Percentiles rank a stretch among this genome's conserved stretches.
Conservation (phyloP, 2,797 vertebrate species). For the Muscicapa striata region DNA sequence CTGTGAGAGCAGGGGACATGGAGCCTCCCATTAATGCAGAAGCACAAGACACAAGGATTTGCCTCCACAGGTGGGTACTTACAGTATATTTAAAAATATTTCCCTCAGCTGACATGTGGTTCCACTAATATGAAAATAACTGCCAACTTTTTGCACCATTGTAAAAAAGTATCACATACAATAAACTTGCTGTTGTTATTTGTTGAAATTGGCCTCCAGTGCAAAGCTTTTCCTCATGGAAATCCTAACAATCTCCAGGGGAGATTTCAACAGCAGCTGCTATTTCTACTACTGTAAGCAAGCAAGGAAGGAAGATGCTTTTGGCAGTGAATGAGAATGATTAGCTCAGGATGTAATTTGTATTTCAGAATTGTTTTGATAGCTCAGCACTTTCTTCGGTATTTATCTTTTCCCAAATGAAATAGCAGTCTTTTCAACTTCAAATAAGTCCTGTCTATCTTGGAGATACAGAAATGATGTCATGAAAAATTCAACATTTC, state of each 20-base stretch:
- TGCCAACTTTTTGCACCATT: not conserved
- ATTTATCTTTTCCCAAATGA: conserved; percentile 58
- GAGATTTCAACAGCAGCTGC: conserved; percentile 66
- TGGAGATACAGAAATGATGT: conserved; percentile 43
- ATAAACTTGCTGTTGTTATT: not conserved
- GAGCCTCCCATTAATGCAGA: not conserved
- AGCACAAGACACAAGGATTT: not conserved
- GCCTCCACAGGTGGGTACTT: not conserved
- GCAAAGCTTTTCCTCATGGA: conserved; percentile 4
- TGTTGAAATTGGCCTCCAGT: not conserved
- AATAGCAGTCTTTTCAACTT: conserved; percentile 64
- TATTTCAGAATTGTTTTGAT: conserved; percentile 66
- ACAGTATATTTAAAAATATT: not conserved
- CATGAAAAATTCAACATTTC: conserved; percentile 29
- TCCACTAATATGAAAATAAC: not conserved
- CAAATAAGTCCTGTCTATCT: conserved; percentile 59
- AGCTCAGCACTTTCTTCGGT: conserved; percentile 63
- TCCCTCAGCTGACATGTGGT: not conserved
- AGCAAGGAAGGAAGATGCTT: conserved; percentile 61
- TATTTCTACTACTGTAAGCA: conserved; percentile 48
- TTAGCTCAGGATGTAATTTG: conserved; percentile 70
- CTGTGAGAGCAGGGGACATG: not conserved
- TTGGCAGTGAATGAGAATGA: conserved; percentile 58
- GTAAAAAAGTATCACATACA: not conserved
- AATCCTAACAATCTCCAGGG: conserved; percentile 57